Percentiles rank a stretch among this genome's conserved stretches.
Evolutionary conservation across 2,113 vertebrate species (phyloP).

Genomic region (Enhydra lutris): DNA sequence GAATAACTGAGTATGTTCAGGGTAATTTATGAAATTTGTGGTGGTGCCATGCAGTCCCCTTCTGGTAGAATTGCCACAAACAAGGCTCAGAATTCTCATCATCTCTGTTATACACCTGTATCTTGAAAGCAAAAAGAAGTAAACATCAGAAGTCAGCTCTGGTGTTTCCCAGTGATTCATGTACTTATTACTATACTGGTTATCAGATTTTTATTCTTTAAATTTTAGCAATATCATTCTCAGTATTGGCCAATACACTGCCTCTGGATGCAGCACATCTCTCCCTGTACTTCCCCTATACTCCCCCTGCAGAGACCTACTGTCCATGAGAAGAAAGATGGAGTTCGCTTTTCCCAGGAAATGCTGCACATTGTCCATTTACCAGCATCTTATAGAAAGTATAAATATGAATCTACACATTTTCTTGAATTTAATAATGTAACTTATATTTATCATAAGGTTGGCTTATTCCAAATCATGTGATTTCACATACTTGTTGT

Average conservation of each 20-base stretch:
- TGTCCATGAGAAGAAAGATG: conserved; percentile 78
- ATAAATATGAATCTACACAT: conserved; percentile 67
- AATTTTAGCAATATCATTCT: conserved; percentile 86
- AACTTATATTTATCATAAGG: conserved; percentile 80
- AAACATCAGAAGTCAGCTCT: conserved; percentile 78
- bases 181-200: conserved; percentile 82
- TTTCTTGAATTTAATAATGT: conserved; percentile 78
- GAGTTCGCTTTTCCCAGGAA: conserved; percentile 79
- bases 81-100: conserved; percentile 81
- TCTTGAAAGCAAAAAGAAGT: conserved; percentile 81
- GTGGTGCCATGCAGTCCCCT: conserved; percentile 82
- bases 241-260: conserved; percentile 84
- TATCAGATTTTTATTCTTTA: conserved; percentile 80
- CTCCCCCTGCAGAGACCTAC: conserved; percentile 77
- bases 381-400: conserved; percentile 84
- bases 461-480: conserved; percentile 84
- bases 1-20: conserved; percentile 82
- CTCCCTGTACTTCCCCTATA: conserved; percentile 68
- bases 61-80: conserved; percentile 82
- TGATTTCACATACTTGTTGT: conserved; percentile 82
- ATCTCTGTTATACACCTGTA: conserved; percentile 78
- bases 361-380: conserved; percentile 85
- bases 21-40: conserved; percentile 78
- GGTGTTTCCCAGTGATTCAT: conserved; percentile 81
- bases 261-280: conserved; percentile 85